Conservation (phyloP, 2,888 invertebrate species). For the Thera obeliscata region DNA sequence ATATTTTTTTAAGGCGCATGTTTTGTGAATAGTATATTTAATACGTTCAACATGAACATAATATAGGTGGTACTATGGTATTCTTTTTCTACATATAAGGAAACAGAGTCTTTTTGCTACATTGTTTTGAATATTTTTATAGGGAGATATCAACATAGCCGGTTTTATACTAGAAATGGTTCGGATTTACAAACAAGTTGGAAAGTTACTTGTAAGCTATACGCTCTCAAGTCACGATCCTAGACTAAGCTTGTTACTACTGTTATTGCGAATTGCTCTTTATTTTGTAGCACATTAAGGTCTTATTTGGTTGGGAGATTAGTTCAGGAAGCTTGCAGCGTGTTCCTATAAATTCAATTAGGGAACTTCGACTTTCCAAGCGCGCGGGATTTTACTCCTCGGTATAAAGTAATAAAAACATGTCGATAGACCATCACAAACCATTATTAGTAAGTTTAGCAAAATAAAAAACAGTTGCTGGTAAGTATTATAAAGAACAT, state of each 20-base stretch:
- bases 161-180: constrained; percentile 63
- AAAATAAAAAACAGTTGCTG: too few relatives aligned
- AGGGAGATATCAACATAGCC: constrained; percentile 45
- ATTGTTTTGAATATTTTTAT: constrained; percentile 26
- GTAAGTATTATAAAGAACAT: too few relatives aligned
- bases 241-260: constrained; percentile 27
- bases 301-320: constrained; percentile 18
- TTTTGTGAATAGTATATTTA: too few relatives aligned
- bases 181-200: constrained; percentile 71
- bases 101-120: background rate
- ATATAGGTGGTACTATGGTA: background rate
- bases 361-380: constrained; percentile 31
- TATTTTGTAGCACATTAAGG: constrained; percentile 27
- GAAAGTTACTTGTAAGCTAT: constrained; percentile 63
- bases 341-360: constrained; percentile 38
- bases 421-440: background rate
- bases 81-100: background rate
- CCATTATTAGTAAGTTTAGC: background rate
- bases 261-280: constrained; percentile 26
- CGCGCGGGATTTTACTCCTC: constrained; percentile 17
- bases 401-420: constrained; percentile 11
- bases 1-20: too few relatives aligned
- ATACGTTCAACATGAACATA: background rate
- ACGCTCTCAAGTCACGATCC: constrained; percentile 56
- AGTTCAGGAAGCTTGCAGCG: constrained; percentile 34